Evolutionary conservation across 2,888 invertebrate species (phyloP).

Genomic region (Rotaria sp.): DNA sequence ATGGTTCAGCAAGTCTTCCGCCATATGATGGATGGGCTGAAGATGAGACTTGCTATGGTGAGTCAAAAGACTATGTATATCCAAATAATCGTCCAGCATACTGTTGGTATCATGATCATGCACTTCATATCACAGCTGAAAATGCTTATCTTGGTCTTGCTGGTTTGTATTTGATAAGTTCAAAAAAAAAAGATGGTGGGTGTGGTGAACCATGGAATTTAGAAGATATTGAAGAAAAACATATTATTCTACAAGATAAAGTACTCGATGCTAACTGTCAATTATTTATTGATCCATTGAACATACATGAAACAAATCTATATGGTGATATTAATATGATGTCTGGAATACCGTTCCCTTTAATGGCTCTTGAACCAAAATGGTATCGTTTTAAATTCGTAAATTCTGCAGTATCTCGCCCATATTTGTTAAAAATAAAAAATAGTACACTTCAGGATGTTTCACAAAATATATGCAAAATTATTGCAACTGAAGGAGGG

Average conservation of each 20-base stretch:
- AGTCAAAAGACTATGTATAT: neutral
- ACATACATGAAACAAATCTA: neutral
- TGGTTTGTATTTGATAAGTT: neutral
- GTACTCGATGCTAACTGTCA: neutral
- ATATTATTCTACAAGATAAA: neutral
- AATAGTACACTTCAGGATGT: neutral
- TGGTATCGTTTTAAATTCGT: neutral
- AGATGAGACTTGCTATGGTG: neutral
- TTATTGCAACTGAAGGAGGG: neutral
- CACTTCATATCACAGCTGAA: neutral
- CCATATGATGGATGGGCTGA: neutral
- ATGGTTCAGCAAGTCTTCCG: neutral
- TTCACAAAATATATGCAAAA: neutral
- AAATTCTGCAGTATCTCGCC: neutral
- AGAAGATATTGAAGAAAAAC: neutral
- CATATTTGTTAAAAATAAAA: neutral
- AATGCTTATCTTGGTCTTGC: neutral
- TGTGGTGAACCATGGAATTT: neutral
- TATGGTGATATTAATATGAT: neutral
- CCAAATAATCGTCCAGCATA: conserved; percentile 6
- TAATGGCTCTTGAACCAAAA: neutral
- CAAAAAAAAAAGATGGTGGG: neutral
- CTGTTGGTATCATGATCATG: neutral
- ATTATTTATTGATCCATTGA: neutral
- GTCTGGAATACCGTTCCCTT: neutral